These are phyloP conservation scores for Akabosia matsudoensis DNA, from an alignment of 1,140 invertebrate genomes.

Conservation along the genomic window DNA sequence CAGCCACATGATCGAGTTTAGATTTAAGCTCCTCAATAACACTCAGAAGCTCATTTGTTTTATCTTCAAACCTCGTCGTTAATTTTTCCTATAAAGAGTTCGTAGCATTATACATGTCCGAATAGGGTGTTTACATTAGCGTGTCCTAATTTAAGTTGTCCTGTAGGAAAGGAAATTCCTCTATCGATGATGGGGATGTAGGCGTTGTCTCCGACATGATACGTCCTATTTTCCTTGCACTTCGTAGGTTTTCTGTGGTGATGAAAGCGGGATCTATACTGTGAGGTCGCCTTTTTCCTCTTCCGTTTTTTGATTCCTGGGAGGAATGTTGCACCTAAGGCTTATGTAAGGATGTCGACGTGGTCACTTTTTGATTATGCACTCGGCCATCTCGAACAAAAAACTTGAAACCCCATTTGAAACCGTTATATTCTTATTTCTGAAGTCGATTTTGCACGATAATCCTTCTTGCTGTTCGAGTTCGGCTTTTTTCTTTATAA, in stretches of 20 bases:
- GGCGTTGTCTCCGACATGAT: not conserved
- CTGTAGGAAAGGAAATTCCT: no score
- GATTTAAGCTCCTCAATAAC: no score
- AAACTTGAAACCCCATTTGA: not conserved
- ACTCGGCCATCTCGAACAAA: not conserved
- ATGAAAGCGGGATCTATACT: not conserved
- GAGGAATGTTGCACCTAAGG: no score
- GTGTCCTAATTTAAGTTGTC: not conserved
- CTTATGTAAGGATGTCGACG: no score
- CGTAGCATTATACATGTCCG: no score
- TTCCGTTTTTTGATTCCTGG: not conserved
- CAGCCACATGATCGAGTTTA: no score
- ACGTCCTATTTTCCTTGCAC: not conserved
- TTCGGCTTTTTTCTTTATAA: not conserved
- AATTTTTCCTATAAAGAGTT: no score
- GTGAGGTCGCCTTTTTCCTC: not conserved
- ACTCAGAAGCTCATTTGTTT: no score
- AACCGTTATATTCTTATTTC: not conserved
- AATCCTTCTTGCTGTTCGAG: not conserved
- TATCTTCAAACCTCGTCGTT: no score
- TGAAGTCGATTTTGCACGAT: not conserved
- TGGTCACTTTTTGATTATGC: no score
- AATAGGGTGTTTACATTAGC: not conserved
- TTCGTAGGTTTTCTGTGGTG: not conserved
- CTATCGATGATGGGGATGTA: no score